These are phyloP conservation scores for Leptogaster cylindrica DNA, from an alignment of 2,888 invertebrate species.

Conservation along the genomic window DNA sequence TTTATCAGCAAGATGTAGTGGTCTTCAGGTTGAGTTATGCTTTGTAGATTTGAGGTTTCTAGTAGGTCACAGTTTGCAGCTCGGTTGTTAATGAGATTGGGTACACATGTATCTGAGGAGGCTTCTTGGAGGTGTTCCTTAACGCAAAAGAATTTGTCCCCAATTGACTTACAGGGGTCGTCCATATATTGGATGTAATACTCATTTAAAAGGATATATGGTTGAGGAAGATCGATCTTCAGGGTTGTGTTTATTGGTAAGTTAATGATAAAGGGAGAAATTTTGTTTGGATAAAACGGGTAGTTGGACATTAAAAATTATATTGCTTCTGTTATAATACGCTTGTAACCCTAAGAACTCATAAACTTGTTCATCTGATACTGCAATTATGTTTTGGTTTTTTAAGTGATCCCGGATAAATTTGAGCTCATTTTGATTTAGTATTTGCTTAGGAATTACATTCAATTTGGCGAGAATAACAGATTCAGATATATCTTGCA, in stretches of 20 bases:
- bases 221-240: constrained; percentile 38
- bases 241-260: neutral
- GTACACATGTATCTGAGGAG: neutral
- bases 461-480: constrained; percentile 29
- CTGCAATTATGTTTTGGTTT: constrained; percentile 37
- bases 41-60: neutral
- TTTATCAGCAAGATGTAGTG: constrained; percentile 16
- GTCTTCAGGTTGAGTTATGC: constrained; percentile 12
- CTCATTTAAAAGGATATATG: constrained; percentile 25
- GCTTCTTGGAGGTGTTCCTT: constrained; percentile 28
- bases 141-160: constrained; percentile 34
- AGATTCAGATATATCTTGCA: constrained; percentile 37
- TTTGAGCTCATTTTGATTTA: constrained; percentile 4
- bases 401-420: constrained; percentile 36
- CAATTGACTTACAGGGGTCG: constrained; percentile 28
- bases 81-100: constrained; percentile 11
- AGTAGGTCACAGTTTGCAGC: constrained; percentile 14
- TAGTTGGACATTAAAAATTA: constrained; percentile 45
- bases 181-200: constrained; percentile 33
- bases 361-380: constrained; percentile 46
- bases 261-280: constrained; percentile 39
- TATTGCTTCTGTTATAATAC: constrained; percentile 37
- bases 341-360: constrained; percentile 42
- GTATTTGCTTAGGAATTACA: constrained; percentile 35
- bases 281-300: constrained; percentile 39